Evolutionary conservation across 2,888 invertebrate genomes (phyloP), one percentile per base, ranked within the genome.

Genomic region (Netelia inedita): DNA sequence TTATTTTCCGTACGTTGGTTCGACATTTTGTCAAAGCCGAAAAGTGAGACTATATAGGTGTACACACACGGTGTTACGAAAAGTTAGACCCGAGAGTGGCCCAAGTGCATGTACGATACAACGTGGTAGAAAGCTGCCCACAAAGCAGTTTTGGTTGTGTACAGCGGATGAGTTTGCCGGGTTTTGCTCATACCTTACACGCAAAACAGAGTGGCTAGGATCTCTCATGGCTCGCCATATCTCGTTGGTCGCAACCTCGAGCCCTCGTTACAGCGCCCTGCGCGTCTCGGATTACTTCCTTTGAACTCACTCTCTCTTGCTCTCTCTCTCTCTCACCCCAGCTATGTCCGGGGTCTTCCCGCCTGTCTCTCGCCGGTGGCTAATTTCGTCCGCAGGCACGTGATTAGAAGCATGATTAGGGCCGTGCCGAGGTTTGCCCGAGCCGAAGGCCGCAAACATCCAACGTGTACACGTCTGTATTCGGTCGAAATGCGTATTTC

Each of bases 401-500:
- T 87, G 86, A 87, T 87, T 87, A 87, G 87, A 85, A 87, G 86
- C 85, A 74, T 86, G 87, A 87, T 87, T 87, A 87, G 85, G 78
- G 79, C 82, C 83, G 72, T 82, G 85, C 75, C 80, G 80, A 79
- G 81, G 80, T 79, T 86, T 79, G 71, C 85, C 85, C 57, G 53
- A 71, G 80, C 72, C 65, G 59, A 35, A 16, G 71, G 72, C 85
- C 87, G 68, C 87, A 86, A 88, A 88, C 86, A 87, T 86, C 73
- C 82, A 78, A 75, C 71, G 65, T 66, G 66, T 71, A 82, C 74
- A 79, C 57, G 57, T 57, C 68, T 16, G 21, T n/a, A 50, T 35
- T 21, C 69, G 43, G 59, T 50, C 46, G 41, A 68, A 63, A 66
- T 55, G 46, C 66, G 28, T 23, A 28, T 28, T 55, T 61, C 61